These are phyloP conservation scores for Amblyraja radiata DNA, from an alignment of 2,797 vertebrate species.

Conservation along the genomic window DNA sequence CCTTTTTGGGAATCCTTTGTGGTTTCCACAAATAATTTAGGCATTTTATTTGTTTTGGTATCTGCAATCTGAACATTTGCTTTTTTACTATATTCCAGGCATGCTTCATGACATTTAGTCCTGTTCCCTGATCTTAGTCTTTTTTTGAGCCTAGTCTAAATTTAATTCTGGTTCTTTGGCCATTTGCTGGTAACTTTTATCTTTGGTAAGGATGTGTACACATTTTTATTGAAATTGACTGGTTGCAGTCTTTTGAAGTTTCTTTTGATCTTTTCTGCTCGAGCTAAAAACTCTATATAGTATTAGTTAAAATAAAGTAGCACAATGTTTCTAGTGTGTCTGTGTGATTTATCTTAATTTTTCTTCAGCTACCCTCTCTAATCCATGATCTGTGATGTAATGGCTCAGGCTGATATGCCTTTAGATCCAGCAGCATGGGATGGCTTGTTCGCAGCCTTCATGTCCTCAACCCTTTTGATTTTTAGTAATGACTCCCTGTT, in stretches of 20 bases:
- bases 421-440: not conserved
- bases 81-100: not conserved
- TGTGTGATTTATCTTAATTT: not conserved
- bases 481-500: not conserved
- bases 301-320: not conserved
- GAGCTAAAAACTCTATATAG: not conserved
- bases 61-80: not conserved
- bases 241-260: conserved; percentile 12
- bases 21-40: not conserved
- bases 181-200: conserved; percentile 29
- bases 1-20: too few relatives aligned
- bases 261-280: conserved; percentile 22
- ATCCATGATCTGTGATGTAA: not conserved
- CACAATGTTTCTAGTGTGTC: conserved; percentile 7
- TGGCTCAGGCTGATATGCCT: not conserved
- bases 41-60: not conserved
- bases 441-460: not conserved
- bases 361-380: not conserved
- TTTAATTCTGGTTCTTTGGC: not conserved
- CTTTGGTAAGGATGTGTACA: conserved; percentile 11
- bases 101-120: not conserved
- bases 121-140: not conserved
- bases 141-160: not conserved
- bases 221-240: conserved; percentile 26
- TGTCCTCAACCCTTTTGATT: not conserved